A percentile compares a stretch with the other conserved stretches of the same genome.
phyloP scores from a whole-genome alignment of 1,140 invertebrate genomes.

The Brachystomella parvula region DNA sequence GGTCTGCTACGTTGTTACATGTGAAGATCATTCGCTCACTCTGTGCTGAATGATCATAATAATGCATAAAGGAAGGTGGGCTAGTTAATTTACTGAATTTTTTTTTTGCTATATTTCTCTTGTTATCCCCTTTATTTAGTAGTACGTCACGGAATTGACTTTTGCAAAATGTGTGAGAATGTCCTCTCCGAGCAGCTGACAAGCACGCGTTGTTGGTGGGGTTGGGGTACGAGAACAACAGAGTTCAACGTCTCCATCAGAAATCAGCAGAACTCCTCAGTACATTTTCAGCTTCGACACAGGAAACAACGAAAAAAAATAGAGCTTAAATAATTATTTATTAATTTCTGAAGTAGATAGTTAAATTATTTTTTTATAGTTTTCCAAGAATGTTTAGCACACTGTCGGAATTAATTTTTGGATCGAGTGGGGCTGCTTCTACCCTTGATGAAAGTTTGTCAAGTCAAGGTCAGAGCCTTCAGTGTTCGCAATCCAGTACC shows the following conservation, averaged over 20 bases:
- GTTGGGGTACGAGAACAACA: neutral
- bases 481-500: too few relatives aligned
- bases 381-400: constrained; percentile 1
- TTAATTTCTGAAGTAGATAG: neutral
- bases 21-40: neutral
- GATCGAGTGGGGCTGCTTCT: neutral
- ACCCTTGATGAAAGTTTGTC: neutral
- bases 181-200: too few relatives aligned
- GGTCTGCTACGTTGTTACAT: too few relatives aligned
- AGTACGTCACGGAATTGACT: neutral
- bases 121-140: neutral
- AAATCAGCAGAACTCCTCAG: neutral
- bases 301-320: neutral
- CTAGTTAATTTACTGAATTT: neutral
- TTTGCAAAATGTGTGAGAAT: too few relatives aligned
- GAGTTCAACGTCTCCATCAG: constrained; percentile 5
- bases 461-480: neutral
- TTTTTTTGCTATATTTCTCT: neutral
- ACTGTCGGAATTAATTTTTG: neutral
- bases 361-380: neutral
- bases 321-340: neutral
- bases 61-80: neutral
- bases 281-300: neutral
- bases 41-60: neutral
- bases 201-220: too few relatives aligned